These are phyloP conservation scores for Chiroxiphia lanceolata DNA, from an alignment of 2,797 vertebrate genomes.

Conservation along the genomic window DNA sequence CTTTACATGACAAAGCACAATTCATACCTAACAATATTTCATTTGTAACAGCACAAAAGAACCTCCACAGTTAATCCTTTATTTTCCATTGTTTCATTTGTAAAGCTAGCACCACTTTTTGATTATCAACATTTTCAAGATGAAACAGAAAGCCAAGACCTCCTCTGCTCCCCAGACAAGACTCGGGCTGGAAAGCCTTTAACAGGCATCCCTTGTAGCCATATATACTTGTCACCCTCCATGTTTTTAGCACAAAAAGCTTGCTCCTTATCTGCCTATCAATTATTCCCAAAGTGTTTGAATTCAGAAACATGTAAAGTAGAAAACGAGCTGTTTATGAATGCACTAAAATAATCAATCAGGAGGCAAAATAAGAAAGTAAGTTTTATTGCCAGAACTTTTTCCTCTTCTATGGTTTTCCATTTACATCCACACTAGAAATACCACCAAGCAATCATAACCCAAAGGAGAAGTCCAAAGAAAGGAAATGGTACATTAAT, in stretches of 20 bases:
- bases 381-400: neutral
- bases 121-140: neutral
- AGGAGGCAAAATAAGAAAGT: neutral
- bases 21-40: neutral
- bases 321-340: neutral
- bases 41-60: neutral
- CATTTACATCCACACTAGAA: neutral
- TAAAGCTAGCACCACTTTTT: neutral
- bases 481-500: neutral
- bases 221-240: neutral
- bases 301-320: neutral
- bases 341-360: neutral
- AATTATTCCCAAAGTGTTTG: neutral
- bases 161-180: neutral
- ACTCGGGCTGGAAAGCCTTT: neutral
- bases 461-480: neutral
- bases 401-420: neutral
- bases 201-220: neutral
- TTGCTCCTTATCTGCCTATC: neutral
- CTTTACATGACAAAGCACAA: neutral
- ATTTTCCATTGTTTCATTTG: neutral
- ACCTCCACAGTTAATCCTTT: fast-evolving
- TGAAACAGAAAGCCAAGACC: neutral
- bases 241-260: neutral
- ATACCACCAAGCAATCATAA: neutral